phyloP scores from a whole-genome alignment of 2,113 vertebrate genomes.

The Electrona antarctica region DNA sequence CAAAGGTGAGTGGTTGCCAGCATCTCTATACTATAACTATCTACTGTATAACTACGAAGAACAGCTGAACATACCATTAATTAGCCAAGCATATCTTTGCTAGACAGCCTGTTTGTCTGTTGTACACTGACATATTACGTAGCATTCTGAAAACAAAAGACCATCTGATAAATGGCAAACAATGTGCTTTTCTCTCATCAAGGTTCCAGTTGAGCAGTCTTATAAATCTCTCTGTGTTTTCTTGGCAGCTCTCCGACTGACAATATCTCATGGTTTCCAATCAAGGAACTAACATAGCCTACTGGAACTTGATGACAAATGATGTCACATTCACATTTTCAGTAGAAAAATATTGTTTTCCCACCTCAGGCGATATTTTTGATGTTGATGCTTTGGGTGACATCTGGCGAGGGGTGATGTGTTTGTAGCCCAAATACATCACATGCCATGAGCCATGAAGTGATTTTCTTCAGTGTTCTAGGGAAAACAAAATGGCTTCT shows the following conservation, averaged over 20 bases:
- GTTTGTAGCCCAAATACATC: too few species aligned
- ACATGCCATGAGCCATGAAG: too few species aligned
- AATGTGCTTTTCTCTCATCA: background rate
- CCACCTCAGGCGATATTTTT: too few species aligned
- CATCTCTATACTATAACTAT: background rate
- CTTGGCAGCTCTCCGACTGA: background rate
- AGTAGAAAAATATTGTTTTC: too few species aligned
- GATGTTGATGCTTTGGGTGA: too few species aligned
- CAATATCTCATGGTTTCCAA: background rate
- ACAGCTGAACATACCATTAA: background rate
- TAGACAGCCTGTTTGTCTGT: conserved; percentile 11
- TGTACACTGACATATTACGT: conserved; percentile 4
- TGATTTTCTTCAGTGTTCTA: background rate
- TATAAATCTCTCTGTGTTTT: background rate
- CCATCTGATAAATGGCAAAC: conserved; percentile 8
- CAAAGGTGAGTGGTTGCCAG: too few species aligned
- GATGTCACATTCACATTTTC: background rate
- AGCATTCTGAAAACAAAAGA: conserved; percentile 15
- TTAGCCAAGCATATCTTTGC: background rate
- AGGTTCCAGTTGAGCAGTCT: background rate
- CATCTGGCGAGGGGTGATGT: too few species aligned
- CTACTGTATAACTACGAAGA: too few species aligned
- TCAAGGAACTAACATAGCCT: background rate
- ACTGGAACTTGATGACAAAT: background rate
- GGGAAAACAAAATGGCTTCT: background rate